These are phyloP conservation scores for Harpalus rufipes DNA, from an alignment of 2,888 invertebrate species.

Conservation along the genomic window DNA sequence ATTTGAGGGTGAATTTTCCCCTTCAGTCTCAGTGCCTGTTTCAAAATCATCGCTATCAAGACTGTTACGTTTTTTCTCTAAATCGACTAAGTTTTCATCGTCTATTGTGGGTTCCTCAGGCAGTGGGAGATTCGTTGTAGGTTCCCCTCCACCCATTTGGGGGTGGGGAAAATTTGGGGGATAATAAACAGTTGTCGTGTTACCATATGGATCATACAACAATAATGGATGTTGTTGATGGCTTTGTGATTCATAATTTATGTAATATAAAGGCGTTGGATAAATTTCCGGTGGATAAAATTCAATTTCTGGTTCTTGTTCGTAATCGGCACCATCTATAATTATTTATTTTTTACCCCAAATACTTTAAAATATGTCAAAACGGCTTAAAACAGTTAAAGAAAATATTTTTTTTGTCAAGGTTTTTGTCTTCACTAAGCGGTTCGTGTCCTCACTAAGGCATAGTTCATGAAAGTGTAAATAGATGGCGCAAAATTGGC, in stretches of 20 bases:
- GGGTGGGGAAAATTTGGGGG: neutral
- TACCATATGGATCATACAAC: slow-evolving; percentile 36
- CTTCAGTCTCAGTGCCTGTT: neutral
- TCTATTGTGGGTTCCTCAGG: neutral
- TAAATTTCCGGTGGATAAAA: neutral
- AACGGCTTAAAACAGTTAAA: no score
- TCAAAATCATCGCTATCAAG: slow-evolving; percentile 72
- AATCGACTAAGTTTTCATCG: neutral
- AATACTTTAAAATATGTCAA: no score
- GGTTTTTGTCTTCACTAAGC: no score
- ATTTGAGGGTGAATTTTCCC: no score
- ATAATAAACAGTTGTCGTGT: slow-evolving; percentile 21
- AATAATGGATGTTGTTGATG: slow-evolving; percentile 61
- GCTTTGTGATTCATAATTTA: neutral
- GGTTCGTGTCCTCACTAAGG: no score
- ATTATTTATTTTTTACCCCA: no score
- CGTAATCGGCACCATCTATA: slow-evolving; percentile 23
- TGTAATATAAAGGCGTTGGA: neutral
- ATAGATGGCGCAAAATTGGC: no score
- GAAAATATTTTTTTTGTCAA: no score
- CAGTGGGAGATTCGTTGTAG: neutral
- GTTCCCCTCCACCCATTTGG: neutral
- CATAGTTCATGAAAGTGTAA: no score
- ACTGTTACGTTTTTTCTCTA: slow-evolving; percentile 74
- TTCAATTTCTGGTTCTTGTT: slow-evolving; percentile 9